Evolutionary conservation across 2,888 invertebrate genomes (phyloP), one percentile per base, ranked within the genome.

Genomic region (Schizotus pectinicornis): DNA sequence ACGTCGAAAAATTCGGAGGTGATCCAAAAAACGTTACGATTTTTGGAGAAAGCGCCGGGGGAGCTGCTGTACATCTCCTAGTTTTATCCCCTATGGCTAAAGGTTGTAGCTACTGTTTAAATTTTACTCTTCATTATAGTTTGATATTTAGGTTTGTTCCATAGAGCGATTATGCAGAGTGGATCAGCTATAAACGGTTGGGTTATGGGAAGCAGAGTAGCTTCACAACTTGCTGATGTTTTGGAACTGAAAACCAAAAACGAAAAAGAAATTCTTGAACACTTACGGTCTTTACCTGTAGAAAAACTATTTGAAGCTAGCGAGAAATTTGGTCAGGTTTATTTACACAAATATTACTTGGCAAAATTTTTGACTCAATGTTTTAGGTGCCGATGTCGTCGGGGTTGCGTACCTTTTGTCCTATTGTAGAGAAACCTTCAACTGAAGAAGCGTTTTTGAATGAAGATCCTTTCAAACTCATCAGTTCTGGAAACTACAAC

Each of bases 31-130:
- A 84, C 57, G 82, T 84, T 1, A 83, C 83, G 0, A 75, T 84
- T 6, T 81, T 83, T 67, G 84, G 84, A 1, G 82, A 83, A 67
- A 84, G 84, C 62, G 83, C 84, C 1, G 84, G 84, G 0, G 80
- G 75, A 8, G 80, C 80, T 31, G 80, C 82, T 1, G 77, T 81
- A 0, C 82, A 84, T 62, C 83, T 79, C 62, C 74, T 83, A 66
- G 77, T 80, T 63, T 63, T 83, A 5, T 81, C 82, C 0, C 80
- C 82, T 22, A 75, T 80, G 60, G 74, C 82, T 1, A 79, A 78
- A 67, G 77, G 76, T 22, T 22, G 1, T 54, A n/a, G n/a, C n/a
- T 56, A 36, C 37, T 65, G 65, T 60, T 5, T n/a, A n/a, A 22
- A 22, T 2, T 22, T 22, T 2, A 22, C 5, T 22, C 22, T 22